phyloP scores from a whole-genome alignment of 2,113 vertebrate species.

The Piaya cayana region DNA sequence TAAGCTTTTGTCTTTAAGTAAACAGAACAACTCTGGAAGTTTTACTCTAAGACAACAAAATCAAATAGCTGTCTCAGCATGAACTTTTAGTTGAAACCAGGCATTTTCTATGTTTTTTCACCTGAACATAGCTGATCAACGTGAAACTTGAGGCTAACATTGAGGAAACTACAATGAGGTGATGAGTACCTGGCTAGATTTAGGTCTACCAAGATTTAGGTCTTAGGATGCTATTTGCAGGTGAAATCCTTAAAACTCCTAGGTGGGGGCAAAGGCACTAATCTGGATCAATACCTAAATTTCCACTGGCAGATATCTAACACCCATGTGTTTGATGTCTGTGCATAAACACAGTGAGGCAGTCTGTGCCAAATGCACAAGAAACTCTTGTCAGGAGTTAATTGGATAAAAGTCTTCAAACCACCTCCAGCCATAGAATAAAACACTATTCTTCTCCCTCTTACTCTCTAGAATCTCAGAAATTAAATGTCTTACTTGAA shows the following conservation, averaged over 20 bases:
- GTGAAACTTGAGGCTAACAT: background rate
- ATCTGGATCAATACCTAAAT: background rate
- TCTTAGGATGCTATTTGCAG: background rate
- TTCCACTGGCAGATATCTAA: background rate
- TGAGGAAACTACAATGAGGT: background rate
- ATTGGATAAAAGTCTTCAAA: background rate
- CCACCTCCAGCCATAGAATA: background rate
- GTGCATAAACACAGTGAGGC: background rate
- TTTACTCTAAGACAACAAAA: background rate
- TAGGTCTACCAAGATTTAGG: background rate
- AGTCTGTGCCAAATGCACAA: background rate
- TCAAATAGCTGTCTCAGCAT: background rate
- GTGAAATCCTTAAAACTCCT: background rate
- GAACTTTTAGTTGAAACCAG: background rate
- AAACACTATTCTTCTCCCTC: background rate
- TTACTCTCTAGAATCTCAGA: background rate
- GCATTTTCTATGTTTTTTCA: background rate
- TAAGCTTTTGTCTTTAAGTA: constrained; percentile 10
- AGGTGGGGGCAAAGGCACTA: background rate
- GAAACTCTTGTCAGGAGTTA: background rate
- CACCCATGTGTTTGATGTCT: accelerated
- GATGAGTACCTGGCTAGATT: background rate
- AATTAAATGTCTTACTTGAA: background rate
- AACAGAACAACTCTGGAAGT: background rate
- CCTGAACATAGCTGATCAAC: background rate